Conservation (phyloP, 2,888 invertebrate species). For the Heliconius aoede region DNA sequence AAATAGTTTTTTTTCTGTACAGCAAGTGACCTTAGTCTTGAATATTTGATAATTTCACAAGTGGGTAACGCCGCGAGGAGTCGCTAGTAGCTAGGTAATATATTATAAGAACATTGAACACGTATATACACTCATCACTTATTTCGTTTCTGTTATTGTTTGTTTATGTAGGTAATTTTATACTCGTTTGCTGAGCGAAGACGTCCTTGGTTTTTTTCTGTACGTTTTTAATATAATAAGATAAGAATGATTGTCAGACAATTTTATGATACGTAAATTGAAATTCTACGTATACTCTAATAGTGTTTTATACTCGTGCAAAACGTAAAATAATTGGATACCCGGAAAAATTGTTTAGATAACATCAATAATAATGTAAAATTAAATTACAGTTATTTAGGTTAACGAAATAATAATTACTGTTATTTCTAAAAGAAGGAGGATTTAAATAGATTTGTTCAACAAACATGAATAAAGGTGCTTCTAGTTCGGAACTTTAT, state of each 20-base stretch:
- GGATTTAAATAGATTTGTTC: neutral
- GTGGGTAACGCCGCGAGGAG: too few relatives aligned
- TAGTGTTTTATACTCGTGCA: neutral
- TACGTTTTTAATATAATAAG: neutral
- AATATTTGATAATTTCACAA: too few relatives aligned
- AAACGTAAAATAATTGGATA: neutral
- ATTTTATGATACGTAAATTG: neutral
- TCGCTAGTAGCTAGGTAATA: neutral
- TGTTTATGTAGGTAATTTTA: neutral
- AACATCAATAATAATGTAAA: neutral
- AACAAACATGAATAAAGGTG: too few relatives aligned
- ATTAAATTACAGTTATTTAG: neutral
- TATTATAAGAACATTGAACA: neutral
- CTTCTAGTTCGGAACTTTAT: too few relatives aligned
- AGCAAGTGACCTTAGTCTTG: too few relatives aligned
- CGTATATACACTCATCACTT: neutral
- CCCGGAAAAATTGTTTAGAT: neutral
- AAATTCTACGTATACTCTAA: neutral
- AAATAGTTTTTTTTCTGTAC: too few relatives aligned
- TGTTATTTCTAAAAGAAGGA: neutral
- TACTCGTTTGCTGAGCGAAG: neutral
- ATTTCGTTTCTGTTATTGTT: neutral
- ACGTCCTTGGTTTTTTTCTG: neutral
- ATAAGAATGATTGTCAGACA: neutral
- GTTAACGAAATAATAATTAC: too few relatives aligned